phyloP scores from a whole-genome alignment of 2,113 vertebrate species.

The Stegostoma tigrinum region DNA sequence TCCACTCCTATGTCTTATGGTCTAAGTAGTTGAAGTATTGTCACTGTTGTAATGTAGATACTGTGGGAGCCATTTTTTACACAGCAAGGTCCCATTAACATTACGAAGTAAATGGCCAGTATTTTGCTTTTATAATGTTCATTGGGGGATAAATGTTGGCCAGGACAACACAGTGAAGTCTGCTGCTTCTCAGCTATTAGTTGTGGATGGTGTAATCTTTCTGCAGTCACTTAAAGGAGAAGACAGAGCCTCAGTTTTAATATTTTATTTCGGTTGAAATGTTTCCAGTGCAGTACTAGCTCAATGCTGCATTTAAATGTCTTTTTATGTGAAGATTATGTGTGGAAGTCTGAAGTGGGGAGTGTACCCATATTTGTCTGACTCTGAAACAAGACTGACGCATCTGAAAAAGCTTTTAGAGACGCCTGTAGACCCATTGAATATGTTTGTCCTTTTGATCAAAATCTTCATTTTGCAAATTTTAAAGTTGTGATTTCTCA shows the following conservation, averaged over 20 bases:
- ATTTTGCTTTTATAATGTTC: not conserved
- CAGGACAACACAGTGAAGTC: not conserved
- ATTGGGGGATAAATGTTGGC: not conserved
- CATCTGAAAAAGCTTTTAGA: no score
- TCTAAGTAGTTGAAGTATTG: not conserved
- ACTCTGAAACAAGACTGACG: not conserved
- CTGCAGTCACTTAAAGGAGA: not conserved
- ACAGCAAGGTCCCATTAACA: not conserved
- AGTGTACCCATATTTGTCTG: not conserved
- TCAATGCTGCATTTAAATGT: not conserved
- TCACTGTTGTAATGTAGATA: not conserved
- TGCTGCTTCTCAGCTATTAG: not conserved
- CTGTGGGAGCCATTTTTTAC: no score
- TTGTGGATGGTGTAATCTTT: not conserved
- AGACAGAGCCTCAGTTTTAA: not conserved
- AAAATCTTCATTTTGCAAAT: not conserved
- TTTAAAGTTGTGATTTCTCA: not conserved
- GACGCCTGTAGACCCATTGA: not conserved
- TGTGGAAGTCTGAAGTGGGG: not conserved
- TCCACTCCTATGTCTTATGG: no score
- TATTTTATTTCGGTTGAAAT: not conserved
- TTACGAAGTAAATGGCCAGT: not conserved
- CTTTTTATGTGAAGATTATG: not conserved
- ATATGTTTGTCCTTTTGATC: not conserved
- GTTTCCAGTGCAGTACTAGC: not conserved